phyloP scores from a whole-genome alignment of 1,140 invertebrate species.

The Dinothrombium tinctorium region DNA sequence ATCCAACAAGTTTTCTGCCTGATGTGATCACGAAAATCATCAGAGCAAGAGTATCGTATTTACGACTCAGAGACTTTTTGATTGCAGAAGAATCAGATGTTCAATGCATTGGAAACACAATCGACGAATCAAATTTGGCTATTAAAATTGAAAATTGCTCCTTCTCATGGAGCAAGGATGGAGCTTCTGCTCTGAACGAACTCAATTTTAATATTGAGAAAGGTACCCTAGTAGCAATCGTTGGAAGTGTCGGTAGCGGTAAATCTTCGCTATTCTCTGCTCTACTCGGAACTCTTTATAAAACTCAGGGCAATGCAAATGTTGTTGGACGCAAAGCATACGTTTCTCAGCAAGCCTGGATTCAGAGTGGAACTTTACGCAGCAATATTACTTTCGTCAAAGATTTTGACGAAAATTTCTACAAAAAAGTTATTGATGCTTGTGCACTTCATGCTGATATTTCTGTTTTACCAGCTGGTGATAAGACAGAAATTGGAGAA shows the following conservation, averaged over 20 bases:
- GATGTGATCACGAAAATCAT: too few relatives aligned
- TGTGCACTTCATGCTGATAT: constrained; percentile 17
- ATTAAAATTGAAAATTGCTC: constrained; percentile 38
- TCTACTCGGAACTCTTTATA: constrained; percentile 25
- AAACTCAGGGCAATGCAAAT: constrained; percentile 13
- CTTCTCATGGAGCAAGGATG: constrained; percentile 35
- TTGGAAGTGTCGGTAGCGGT: constrained; percentile 32
- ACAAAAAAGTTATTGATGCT: constrained; percentile 19
- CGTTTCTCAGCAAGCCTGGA: constrained; percentile 33
- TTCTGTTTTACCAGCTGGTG: constrained; percentile 22
- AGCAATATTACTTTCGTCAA: constrained; percentile 35
- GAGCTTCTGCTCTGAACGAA: constrained; percentile 22
- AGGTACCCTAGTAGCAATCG: constrained; percentile 45
- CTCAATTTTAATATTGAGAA: constrained; percentile 17
- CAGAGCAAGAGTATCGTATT: too few relatives aligned
- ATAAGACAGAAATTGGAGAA: constrained; percentile 28
- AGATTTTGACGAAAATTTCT: constrained; percentile 18
- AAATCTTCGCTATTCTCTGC: constrained; percentile 22
- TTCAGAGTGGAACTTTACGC: constrained; percentile 26
- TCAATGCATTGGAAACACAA: constrained; percentile 69
- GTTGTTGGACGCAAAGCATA: constrained; percentile 15
- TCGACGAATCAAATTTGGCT: constrained; percentile 56
- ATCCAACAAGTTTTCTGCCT: too few relatives aligned
- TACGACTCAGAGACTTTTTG: too few relatives aligned
- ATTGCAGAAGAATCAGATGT: too few relatives aligned